Evolutionary conservation across 2,888 invertebrate species (phyloP).

Genomic region (Neoscelio sp.): DNA sequence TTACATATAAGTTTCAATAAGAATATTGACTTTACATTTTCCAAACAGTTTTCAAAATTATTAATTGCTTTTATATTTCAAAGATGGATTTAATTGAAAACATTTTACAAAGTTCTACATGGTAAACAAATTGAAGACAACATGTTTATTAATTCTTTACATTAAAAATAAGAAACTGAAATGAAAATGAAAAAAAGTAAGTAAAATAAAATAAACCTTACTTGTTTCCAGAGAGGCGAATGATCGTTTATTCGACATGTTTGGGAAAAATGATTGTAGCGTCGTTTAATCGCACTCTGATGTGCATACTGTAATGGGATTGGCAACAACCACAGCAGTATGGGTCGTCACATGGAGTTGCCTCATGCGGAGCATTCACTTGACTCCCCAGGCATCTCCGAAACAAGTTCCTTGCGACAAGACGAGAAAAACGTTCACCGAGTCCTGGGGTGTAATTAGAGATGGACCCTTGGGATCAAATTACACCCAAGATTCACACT

Average conservation of each 20-base stretch:
- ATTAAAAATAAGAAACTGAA: no score
- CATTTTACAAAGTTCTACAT: no score
- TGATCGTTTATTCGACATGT: constrained; percentile 28
- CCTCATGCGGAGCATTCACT: constrained; percentile 77
- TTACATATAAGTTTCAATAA: no score
- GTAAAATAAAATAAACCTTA: no score
- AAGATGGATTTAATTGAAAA: no score
- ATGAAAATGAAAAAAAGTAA: no score
- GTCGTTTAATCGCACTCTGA: constrained; percentile 48
- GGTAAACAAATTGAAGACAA: no score
- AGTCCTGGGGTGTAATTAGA: constrained; percentile 93
- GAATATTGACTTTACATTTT: no score
- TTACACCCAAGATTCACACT: constrained; percentile 96
- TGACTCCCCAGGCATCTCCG: constrained; percentile 79
- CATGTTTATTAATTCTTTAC: no score
- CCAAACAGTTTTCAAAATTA: no score
- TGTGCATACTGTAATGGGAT: constrained; percentile 79
- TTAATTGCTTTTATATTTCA: no score
- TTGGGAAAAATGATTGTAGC: constrained; percentile 40
- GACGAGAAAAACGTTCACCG: constrained; percentile 91
- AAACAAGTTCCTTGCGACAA: constrained; percentile 90
- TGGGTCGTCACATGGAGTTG: constrained; percentile 81
- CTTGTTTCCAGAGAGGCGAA: constrained; percentile 45
- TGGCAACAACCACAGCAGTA: constrained; percentile 76
- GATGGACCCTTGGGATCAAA: constrained; percentile 94